Percentiles rank a stretch among this genome's conserved stretches.
Evolutionary conservation across 2,888 invertebrate genomes (phyloP).

Genomic region (Chouioia cunea): DNA sequence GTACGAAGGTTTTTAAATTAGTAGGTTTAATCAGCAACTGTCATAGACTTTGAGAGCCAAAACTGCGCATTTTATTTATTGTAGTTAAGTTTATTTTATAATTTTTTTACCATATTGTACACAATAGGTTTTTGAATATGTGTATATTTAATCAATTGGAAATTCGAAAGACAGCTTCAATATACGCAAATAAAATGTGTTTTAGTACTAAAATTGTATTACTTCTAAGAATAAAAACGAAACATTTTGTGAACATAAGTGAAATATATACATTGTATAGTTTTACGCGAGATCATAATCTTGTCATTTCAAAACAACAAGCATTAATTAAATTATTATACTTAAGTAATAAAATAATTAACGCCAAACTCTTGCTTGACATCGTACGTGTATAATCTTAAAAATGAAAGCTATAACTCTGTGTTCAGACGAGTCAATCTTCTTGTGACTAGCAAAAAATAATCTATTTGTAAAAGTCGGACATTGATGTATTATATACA

Average conservation of each 20-base stretch:
- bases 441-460: conserved; percentile 34
- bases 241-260: conserved; percentile 37
- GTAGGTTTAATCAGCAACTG: too few species aligned
- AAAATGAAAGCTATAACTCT: conserved; percentile 26
- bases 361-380: conserved; percentile 48
- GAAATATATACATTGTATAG: conserved; percentile 42
- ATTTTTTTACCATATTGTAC: conserved; percentile 13
- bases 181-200: conserved; percentile 33
- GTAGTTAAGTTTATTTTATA: conserved; percentile 13
- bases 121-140: conserved; percentile 13
- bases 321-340: conserved; percentile 43
- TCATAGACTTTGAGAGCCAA: conserved; percentile 19
- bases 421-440: conserved; percentile 44
- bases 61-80: conserved; percentile 35
- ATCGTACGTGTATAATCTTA: conserved; percentile 14
- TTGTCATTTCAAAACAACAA: conserved; percentile 30
- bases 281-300: conserved; percentile 40
- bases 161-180: conserved; percentile 15
- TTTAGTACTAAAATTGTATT: conserved; percentile 23
- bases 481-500: conserved; percentile 24
- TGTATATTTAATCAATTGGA: conserved; percentile 12
- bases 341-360: conserved; percentile 41
- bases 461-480: conserved; percentile 37
- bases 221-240: conserved; percentile 19
- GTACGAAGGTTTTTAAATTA: too few species aligned